Base-by-base conservation (phyloP, 64 coral and sea anemone genomes). In the Dendronephthya gigantea region DNA sequence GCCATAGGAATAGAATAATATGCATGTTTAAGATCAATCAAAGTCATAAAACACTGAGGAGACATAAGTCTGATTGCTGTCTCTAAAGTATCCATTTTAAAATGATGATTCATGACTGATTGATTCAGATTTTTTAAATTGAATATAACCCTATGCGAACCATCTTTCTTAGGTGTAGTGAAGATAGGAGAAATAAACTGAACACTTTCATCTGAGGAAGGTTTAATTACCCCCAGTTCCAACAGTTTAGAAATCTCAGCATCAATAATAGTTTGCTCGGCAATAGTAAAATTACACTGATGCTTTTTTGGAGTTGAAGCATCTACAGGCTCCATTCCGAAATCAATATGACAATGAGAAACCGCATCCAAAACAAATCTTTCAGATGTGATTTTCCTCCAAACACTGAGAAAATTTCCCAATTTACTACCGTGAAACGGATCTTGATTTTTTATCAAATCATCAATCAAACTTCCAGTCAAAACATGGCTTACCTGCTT, bases 71-170 rank as follows among this genome's bases (percentile, higher is more conserved):
- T 90, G 39, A 93, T 93, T 9, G 84, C 88, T 35, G 91, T 87
- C 51, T 93, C 88, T 33, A 93, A 82, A 27, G n/a, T 89, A 55
- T 89, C 84, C 84, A 90, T 93, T 87, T 93, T 93, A 90, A 93
- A n/a, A n/a, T n/a, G n/a, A n/a, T n/a, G n/a, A n/a, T n/a, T n/a
- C n/a, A n/a, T n/a, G n/a, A n/a, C n/a, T n/a, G n/a, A 90, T 82
- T 86, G 84, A 76, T 93, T 84, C 7, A 87, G 89, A 65, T 87
- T 40, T 30, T 87, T 69, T 36, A 89, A 86, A 47, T 49, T 49
- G 25, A 86, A 92, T 16, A 89, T 50, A 66, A 88, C 58, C 68
- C n/a, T n/a, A n/a, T n/a, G n/a, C n/a, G n/a, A n/a, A n/a, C n/a
- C n/a, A n/a, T n/a, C n/a, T n/a, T n/a, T n/a, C n/a, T n/a, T n/a